A percentile compares a stretch with the other conserved stretches of the same genome.
phyloP scores from a whole-genome alignment of 2,888 invertebrate species.

The Caenorhabditis sp. region DNA sequence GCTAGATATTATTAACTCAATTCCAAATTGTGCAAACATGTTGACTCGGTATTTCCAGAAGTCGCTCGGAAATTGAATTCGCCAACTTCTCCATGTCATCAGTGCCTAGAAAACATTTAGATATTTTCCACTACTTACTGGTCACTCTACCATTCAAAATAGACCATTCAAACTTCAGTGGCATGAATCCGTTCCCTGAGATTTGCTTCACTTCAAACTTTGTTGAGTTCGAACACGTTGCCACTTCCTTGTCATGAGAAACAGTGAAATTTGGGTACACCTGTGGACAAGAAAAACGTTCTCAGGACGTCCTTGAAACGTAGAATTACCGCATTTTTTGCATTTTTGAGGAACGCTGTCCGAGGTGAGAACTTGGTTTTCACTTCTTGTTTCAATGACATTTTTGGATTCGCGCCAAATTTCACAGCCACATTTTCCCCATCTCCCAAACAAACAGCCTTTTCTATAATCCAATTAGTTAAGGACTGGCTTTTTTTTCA shows the following conservation, averaged over 20 bases:
- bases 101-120: slow-evolving; percentile 29
- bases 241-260: slow-evolving; percentile 58
- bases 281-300: slow-evolving; percentile 4
- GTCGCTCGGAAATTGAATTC: slow-evolving; percentile 39
- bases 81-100: slow-evolving; percentile 42
- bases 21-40: slow-evolving; percentile 15
- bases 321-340: slow-evolving; percentile 46
- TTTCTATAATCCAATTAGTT: slow-evolving; percentile 18
- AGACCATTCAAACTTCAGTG: slow-evolving; percentile 59
- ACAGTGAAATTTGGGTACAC: slow-evolving; percentile 66
- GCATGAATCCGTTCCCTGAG: slow-evolving; percentile 63
- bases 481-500: background rate
- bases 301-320: background rate
- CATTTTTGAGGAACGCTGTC: slow-evolving; percentile 49
- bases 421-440: slow-evolving; percentile 60
- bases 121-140: background rate
- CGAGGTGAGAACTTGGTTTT: slow-evolving; percentile 39
- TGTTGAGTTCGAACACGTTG: slow-evolving; percentile 52
- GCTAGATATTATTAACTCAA: background rate
- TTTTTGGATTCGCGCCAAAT: slow-evolving; percentile 59
- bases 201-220: slow-evolving; percentile 65
- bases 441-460: slow-evolving; percentile 65
- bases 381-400: slow-evolving; percentile 44
- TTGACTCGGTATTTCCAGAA: slow-evolving; percentile 52
- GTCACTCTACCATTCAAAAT: slow-evolving; percentile 48